Percentiles rank a stretch among this genome's conserved stretches.
These are phyloP conservation scores for Arctopsyche grandis DNA, from an alignment of 1,140 invertebrate genomes.

Conservation along the genomic window DNA sequence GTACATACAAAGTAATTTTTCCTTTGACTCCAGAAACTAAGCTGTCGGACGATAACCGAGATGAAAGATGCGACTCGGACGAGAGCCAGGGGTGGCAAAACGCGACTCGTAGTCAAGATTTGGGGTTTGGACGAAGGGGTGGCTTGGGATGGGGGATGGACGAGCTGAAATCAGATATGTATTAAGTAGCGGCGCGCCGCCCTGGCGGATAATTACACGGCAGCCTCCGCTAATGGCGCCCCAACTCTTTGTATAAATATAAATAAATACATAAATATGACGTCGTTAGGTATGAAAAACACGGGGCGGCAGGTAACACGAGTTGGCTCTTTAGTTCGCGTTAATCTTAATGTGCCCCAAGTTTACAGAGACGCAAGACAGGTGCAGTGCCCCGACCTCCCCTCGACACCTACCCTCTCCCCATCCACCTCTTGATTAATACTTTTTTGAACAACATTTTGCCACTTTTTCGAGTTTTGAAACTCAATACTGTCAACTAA, in stretches of 20 bases:
- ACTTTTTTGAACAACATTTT: slow-evolving; percentile 14
- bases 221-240: slow-evolving; percentile 44
- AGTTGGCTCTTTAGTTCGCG: slow-evolving; percentile 51
- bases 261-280: slow-evolving; percentile 49
- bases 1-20: too few species aligned
- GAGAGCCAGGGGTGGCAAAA: neutral
- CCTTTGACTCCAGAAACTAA: too few species aligned
- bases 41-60: neutral
- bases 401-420: neutral
- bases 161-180: slow-evolving; percentile 42
- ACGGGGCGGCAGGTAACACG: slow-evolving; percentile 44
- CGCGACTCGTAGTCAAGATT: neutral
- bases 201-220: slow-evolving; percentile 44
- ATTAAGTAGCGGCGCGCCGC: slow-evolving; percentile 34
- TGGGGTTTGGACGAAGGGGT: neutral
- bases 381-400: slow-evolving; percentile 34
- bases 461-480: neutral
- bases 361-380: slow-evolving; percentile 45
- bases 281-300: slow-evolving; percentile 46
- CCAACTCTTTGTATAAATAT: slow-evolving; percentile 51
- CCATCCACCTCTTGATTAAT: slow-evolving; percentile 16
- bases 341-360: slow-evolving; percentile 53
- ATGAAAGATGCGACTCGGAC: neutral
- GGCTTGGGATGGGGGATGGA: neutral
- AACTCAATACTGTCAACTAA: too few species aligned